Base-by-base conservation (phyloP, 1,140 invertebrate species). In the Drosophila navojoa region DNA sequence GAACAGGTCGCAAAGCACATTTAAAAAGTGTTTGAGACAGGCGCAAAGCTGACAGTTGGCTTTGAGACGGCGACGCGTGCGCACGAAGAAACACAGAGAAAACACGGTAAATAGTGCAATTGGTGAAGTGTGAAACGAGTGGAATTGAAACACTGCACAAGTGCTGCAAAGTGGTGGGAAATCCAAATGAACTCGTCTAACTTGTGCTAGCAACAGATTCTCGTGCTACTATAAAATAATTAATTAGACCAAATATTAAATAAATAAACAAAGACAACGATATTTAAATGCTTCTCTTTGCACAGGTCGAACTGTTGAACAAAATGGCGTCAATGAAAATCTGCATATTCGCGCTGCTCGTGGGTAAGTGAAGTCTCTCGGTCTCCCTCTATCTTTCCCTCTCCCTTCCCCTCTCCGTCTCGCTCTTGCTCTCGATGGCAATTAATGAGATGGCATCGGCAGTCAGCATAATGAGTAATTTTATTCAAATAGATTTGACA, bases 251-350 rank as follows among this genome's bases (percentile, higher is more conserved):
- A 69, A 63, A 9, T 9, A 38, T 11, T 11, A 38, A 35, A 32
- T 6, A 32, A 32, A 32, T 5, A 32, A 32, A 7, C 32, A 29
- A 29, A 35, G 6, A 11, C 35, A 38, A 38, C 35, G 11, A 38
- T 2, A 11, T 38, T 13, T 38, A 11, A 38, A 38, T 38, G 59
- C 58, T 68, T 84, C 59, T 90, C 67, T 77, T 52, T 62, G 60
- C 61, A 64, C 76, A 86, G 82, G 68, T 82, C 67, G n/a, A 77
- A 62, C 71, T 54, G 64, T 69, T 69, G 7, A 66, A 74, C 70
- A 73, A 79, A 79, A 91, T 91, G 90, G 90, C 80, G 74, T 63
- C 76, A 68, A 50, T 90, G 32, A 91, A 90, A 78, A 78, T 91
- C 73, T 90, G 90, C 78, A 85, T 91, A 81, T 91, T 91, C 71